Percentiles rank a stretch among this genome's conserved stretches.
Conservation (phyloP, 2,888 invertebrate species). For the Eurois occulta region DNA sequence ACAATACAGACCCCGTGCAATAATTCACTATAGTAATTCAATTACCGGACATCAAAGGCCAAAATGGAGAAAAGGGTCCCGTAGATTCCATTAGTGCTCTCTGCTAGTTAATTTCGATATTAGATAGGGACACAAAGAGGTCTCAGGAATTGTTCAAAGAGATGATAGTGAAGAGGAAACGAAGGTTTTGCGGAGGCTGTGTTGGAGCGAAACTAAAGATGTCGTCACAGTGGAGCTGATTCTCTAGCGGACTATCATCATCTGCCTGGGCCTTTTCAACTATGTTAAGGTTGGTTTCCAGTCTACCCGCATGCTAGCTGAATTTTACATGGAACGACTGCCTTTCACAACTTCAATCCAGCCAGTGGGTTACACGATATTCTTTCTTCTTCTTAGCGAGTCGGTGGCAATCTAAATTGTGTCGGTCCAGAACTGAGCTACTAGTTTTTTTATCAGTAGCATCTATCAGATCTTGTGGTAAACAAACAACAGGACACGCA, state of each 20-base stretch:
- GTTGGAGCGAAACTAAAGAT: neutral
- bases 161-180: constrained; percentile 1
- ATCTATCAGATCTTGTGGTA: too few species aligned
- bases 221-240: neutral
- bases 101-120: constrained; percentile 49
- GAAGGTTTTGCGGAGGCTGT: constrained; percentile 5
- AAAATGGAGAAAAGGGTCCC: constrained; percentile 40
- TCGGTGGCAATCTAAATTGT: too few species aligned
- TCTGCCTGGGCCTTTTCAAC: neutral
- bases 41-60: constrained; percentile 55
- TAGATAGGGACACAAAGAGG: constrained; percentile 46
- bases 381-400: too few species aligned
- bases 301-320: neutral
- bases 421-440: too few species aligned
- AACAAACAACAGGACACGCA: too few species aligned
- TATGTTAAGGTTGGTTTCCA: neutral
- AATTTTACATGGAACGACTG: neutral
- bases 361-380: too few species aligned
- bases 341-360: too few species aligned
- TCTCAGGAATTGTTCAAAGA: constrained; percentile 21
- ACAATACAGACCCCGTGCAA: constrained; percentile 20
- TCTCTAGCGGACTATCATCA: neutral
- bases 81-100: constrained; percentile 59
- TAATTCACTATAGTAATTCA: constrained; percentile 54
- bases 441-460: too few species aligned